Base-by-base conservation (phyloP, 2,113 vertebrate genomes). In the Megaleporinus macrocephalus region DNA sequence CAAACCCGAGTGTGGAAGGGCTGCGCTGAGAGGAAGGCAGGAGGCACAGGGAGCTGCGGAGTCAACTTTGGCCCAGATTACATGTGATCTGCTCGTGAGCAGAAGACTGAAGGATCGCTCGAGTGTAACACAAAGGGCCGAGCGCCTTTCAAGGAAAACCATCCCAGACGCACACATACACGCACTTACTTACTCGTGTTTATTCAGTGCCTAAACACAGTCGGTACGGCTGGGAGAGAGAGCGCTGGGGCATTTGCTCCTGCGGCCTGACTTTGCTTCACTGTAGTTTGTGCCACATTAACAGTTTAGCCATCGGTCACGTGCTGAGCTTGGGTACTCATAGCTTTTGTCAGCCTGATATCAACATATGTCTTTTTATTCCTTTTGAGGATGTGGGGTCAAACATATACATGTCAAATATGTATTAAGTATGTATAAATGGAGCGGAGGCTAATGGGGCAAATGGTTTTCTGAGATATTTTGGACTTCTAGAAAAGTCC, bases 61-160 rank as follows among this genome's bases (percentile, higher is more conserved):
- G 70, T 83, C 59, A 84, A 87, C 79, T 82, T 80, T 55, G 57
- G 57, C 80, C 85, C 49, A 18, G 73, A 82, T 84, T 79, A 72
- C 75, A 79, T 75, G 72, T 24, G 71, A 84, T 82, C 68, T 82
- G 66, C 72, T 83, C 70, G n/a, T 55, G 15, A 73, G 81, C 24
- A 62, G 51, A 33, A 73, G 51, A 75, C 69, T 78, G 79, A 65
- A 78, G 61, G 71, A 75, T 74, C 79, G 55, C 72, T 66, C 3
- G 30, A 74, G 79, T 81, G 79, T 14, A 73, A 80, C 79, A 81
- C 61, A 79, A 66, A 55, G 68, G 66, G 75, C 71, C 12, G 29
- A 81, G 79, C n/a, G 47, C 79, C 79, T 74, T 81, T 81, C 79
- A 81, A 81, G 79, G 75, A 78, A 76, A 78, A 70, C 29, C 13